These are phyloP conservation scores for Cephus pulcher DNA, from an alignment of 2,888 invertebrate genomes.

Conservation along the genomic window DNA sequence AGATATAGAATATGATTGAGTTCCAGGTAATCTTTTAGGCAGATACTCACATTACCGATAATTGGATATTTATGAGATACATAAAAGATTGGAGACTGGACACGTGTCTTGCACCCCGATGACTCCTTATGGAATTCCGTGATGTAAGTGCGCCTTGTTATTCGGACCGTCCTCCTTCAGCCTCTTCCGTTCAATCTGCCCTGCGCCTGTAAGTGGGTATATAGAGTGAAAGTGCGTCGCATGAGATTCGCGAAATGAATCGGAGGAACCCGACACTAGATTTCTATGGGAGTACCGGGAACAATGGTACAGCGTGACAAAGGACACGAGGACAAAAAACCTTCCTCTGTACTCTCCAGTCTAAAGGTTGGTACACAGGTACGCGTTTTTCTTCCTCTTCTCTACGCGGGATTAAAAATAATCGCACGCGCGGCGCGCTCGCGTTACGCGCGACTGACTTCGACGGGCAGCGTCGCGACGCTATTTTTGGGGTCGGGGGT, in stretches of 20 bases:
- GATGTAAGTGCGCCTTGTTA: no score
- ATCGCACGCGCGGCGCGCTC: constrained; percentile 33
- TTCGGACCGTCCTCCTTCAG: no score
- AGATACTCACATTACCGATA: not conserved
- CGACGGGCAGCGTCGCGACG: no score
- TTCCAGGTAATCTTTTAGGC: no score
- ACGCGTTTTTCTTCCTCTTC: constrained; percentile 21
- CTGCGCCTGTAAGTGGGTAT: not conserved
- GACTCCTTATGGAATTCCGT: no score
- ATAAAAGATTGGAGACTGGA: constrained; percentile 7
- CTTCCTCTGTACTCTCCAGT: no score
- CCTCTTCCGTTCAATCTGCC: no score
- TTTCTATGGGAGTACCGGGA: not conserved
- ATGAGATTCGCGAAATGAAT: not conserved
- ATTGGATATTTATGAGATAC: not conserved
- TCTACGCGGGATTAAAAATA: constrained; percentile 49
- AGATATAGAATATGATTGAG: not conserved
- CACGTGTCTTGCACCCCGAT: no score
- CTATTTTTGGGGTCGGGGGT: no score
- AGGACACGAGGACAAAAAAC: constrained; percentile 1
- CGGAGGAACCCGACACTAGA: constrained; percentile 2
- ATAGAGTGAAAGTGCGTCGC: not conserved
- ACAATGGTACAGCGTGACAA: not conserved
- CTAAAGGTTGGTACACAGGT: not conserved
- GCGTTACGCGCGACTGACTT: no score